Conservation (phyloP, 2,113 vertebrate genomes). For the Indri indri region DNA sequence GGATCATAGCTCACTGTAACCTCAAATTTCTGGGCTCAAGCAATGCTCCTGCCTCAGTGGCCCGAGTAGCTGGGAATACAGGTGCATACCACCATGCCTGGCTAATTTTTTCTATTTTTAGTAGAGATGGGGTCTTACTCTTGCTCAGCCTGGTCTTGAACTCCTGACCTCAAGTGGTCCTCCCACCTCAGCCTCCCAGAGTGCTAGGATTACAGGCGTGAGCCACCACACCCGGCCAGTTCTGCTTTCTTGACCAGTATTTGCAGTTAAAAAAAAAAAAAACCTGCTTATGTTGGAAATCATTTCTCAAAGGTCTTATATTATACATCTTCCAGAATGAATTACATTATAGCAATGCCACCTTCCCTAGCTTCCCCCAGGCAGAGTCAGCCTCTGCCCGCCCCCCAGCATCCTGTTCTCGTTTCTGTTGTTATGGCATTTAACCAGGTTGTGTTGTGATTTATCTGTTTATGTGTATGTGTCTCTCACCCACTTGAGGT, state of each 20-base stretch:
- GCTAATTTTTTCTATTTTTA: no score
- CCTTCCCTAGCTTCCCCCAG: background rate
- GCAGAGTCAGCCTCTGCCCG: constrained; percentile 1
- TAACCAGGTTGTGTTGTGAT: constrained; percentile 52
- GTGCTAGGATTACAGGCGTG: no score
- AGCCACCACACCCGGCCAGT: no score
- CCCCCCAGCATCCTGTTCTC: background rate
- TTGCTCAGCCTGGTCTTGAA: no score
- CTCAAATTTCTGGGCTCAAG: no score
- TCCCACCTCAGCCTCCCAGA: no score
- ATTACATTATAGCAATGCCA: background rate
- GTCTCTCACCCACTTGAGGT: background rate
- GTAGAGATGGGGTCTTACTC: no score
- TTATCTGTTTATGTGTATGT: constrained; percentile 1
- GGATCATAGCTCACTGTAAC: no score
- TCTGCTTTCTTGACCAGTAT: constrained; percentile 13
- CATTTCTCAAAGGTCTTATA: constrained; percentile 31
- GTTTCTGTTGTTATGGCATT: background rate
- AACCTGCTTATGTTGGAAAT: constrained; percentile 31
- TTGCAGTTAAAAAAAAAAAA: constrained; percentile 2
- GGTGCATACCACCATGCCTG: no score
- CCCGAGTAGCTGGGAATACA: no score
- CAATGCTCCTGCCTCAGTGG: no score
- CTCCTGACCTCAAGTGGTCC: no score
- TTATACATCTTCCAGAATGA: constrained; percentile 2